Percentiles rank a stretch among this genome's conserved stretches.
Evolutionary conservation across 2,797 vertebrate species (phyloP).

Genomic region (Nannoperca obscura): DNA sequence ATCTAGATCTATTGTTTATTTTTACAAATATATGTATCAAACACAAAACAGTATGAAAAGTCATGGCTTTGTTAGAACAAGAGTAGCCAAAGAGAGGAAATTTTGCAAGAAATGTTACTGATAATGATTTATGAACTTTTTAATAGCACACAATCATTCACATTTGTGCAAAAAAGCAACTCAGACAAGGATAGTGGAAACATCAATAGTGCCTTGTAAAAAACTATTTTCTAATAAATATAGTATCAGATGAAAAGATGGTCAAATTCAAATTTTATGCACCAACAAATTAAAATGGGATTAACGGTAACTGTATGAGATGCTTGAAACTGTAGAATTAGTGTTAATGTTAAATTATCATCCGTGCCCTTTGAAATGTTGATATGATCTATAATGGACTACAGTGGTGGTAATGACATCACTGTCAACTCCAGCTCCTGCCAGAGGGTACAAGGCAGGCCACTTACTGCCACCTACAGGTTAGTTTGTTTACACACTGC

Average conservation of each 20-base stretch:
- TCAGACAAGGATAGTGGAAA: constrained; percentile 13
- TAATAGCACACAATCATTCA: constrained; percentile 57
- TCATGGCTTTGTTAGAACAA: constrained; percentile 10
- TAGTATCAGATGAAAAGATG: constrained; percentile 11
- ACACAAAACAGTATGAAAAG: constrained; percentile 8
- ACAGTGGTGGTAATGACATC: neutral
- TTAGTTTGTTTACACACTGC: constrained; percentile 13
- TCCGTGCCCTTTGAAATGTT: neutral
- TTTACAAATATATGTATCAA: neutral
- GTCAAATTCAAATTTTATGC: neutral
- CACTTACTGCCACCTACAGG: constrained; percentile 64
- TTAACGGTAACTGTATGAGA: constrained; percentile 20
- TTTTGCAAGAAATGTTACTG: constrained; percentile 29
- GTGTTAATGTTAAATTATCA: constrained; percentile 3
- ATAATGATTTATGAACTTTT: constrained; percentile 46
- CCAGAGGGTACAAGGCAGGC: neutral
- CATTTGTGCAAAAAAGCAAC: constrained; percentile 16
- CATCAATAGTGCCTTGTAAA: neutral
- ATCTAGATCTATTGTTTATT: neutral
- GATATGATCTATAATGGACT: neutral
- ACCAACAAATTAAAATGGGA: neutral
- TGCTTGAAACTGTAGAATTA: constrained; percentile 40
- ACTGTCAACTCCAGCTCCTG: constrained; percentile 3
- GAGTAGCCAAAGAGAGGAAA: constrained; percentile 20
- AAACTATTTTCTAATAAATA: neutral